Base-by-base conservation (phyloP, 2,888 invertebrate species). In the Physocephala rufipes region DNA sequence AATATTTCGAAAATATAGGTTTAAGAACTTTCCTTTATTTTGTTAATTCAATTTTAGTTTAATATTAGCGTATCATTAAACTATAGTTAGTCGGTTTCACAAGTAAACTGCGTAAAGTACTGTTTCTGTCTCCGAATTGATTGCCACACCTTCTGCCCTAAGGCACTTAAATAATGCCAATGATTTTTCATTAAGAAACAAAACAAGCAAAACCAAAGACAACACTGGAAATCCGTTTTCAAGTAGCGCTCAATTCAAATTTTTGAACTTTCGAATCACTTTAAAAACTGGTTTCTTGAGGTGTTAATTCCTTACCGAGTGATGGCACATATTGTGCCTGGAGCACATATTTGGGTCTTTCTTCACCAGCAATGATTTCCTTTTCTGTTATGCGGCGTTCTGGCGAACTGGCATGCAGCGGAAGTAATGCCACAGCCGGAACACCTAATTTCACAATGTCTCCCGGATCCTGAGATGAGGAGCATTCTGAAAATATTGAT, bases 281-380 rank as follows among this genome's bases (percentile, higher is more conserved):
- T n/a, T n/a, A n/a, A 45, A 45, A 15, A 45, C 15, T 45, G 45
- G 15, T 21, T 7, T 55, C 55, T 24, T 24, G 45, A 45, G 45
- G 45, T 45, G 9, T 45, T 45, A 9, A 45, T 12, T 15, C 15
- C 76, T 73, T 79, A 80, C 82, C 80, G 73, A 85, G 77, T 64
- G 79, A 77, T 72, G 81, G 81, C 74, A 82, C 84, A 67, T 83
- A 85, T 74, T 85, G 85, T 0, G 85, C 80, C 74, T 84, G 85
- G 24, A 86, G 78, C 43, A 86, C 80, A 76, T 86, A 90, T 73
- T 90, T 87, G 2, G 90, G 90, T 21, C 90, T 84, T 80, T 90
- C 90, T 79, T 90, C 90, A 0, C 90, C 90, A 19, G 90, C 90
- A 2, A 90, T 90, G 73, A 90, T 90, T 82, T 90, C 90, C 78